Base-by-base conservation (phyloP, 2,888 invertebrate species). In the Drosophila diplacantha region DNA sequence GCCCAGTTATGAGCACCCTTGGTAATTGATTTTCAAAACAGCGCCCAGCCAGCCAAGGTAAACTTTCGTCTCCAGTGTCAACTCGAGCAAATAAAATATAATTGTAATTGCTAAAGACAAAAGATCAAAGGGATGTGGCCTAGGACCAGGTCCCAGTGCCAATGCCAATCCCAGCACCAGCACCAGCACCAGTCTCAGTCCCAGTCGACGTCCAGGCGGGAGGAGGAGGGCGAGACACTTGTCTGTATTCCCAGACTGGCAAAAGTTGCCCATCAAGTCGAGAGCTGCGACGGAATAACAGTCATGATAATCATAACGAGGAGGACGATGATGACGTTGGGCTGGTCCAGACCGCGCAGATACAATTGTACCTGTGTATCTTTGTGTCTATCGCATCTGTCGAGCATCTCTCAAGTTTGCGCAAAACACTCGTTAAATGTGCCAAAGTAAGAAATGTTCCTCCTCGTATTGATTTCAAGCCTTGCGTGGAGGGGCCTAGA, bases 401-500 rank as follows among this genome's bases (percentile, higher is more conserved):
- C 54, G 35, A 52, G 39, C 58, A 68, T 72, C 31, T 67, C 60
- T 81, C 64, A 73, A 77, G 81, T 75, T 72, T 79, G 81, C 81
- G 64, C 80, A 81, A 81, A 76, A 74, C 82, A 81, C 80, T 78
- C 80, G 82, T 78, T 78, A 78, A 78, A 78, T 78, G 78, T 78
- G 82, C 82, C 82, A 78, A 78, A 81, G 78, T 74, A 79, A 81
- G 77, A 79, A 80, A 78, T 73, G 77, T 51, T 52, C 62, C 35
- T 34, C 47, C 38, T 49, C 38, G 70, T 69, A 69, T 69, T 69
- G 69, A 69, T 69, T 69, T 69, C 69, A 58, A 60, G 16, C 24
- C 16, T 20, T 20, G 29, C 41, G 20, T 12, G 57, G 46, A 34
- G 18, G 34, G 52, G 32, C 18, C 16, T 16, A 20, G n/a, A 20